A percentile compares a stretch with the other conserved stretches of the same genome.
These are phyloP conservation scores for Sycophaga agraensis DNA, from an alignment of 1,140 invertebrate genomes.

Conservation along the genomic window DNA sequence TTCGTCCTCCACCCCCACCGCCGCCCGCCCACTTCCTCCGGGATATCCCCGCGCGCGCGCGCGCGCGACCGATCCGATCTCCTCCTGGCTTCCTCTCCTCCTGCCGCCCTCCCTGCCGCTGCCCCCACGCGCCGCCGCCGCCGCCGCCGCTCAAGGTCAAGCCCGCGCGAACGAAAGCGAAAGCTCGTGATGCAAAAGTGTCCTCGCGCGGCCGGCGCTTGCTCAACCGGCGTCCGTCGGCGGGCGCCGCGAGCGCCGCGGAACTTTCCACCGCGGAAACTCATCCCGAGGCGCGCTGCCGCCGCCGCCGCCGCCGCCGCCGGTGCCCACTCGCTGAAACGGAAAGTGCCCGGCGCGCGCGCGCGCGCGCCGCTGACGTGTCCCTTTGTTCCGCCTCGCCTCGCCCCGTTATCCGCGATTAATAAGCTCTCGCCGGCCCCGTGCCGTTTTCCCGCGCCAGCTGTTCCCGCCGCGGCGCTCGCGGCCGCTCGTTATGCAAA, in stretches of 20 bases:
- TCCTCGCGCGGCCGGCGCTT: too few relatives aligned
- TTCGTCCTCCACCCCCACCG: neutral
- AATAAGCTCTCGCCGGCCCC: constrained; percentile 1
- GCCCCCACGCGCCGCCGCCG: neutral
- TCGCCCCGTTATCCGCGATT: neutral
- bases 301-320: too few relatives aligned
- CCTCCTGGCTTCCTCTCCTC: neutral
- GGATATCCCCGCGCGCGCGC: neutral
- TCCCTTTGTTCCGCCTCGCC: constrained; percentile 9
- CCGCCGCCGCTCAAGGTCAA: constrained; percentile 6
- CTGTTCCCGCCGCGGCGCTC: too few relatives aligned
- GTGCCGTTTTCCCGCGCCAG: neutral
- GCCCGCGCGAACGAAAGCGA: constrained; percentile 10
- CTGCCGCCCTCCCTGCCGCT: neutral
- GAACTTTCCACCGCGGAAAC: too few relatives aligned
- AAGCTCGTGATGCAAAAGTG: neutral
- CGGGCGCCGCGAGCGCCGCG: neutral
- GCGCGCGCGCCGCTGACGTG: neutral
- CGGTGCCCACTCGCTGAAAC: neutral
- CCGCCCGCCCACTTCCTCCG: constrained; percentile 2
- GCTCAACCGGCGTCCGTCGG: neutral
- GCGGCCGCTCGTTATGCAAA: too few relatives aligned
- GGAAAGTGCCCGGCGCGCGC: neutral
- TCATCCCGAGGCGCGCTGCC: too few relatives aligned
- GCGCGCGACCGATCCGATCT: constrained; percentile 1